Evolutionary conservation across 2,888 invertebrate genomes (phyloP).

Genomic region (Sesia apiformis): DNA sequence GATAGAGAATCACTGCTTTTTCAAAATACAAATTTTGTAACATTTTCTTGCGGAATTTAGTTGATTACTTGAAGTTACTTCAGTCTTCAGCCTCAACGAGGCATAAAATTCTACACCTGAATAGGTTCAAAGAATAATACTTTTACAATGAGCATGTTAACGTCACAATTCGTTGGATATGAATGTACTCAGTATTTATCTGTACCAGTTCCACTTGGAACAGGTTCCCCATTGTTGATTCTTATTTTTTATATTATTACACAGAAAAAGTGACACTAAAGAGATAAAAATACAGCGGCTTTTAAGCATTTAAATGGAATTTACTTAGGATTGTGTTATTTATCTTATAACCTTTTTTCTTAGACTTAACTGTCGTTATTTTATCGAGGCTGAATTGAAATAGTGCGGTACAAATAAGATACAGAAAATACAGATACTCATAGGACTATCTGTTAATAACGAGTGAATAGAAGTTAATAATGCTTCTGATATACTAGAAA

Average conservation of each 20-base stretch:
- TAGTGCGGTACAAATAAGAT: too few species aligned
- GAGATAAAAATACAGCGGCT: slow-evolving; percentile 6
- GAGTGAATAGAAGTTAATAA: too few species aligned
- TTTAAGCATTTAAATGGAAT: not conserved
- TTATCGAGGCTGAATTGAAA: slow-evolving; percentile 1
- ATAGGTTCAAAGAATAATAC: slow-evolving; percentile 1
- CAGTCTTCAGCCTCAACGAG: not conserved
- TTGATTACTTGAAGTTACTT: too few species aligned
- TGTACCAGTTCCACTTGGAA: not conserved
- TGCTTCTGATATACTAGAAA: too few species aligned
- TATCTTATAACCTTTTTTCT: slow-evolving; percentile 1
- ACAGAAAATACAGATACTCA: too few species aligned
- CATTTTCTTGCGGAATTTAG: too few species aligned
- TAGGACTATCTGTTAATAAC: too few species aligned
- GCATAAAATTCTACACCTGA: slow-evolving; percentile 1
- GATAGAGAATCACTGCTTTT: too few species aligned
- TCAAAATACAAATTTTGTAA: too few species aligned
- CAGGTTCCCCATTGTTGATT: slow-evolving; percentile 2
- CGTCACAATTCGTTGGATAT: slow-evolving; percentile 8
- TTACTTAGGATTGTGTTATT: slow-evolving; percentile 6
- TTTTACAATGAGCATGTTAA: slow-evolving; percentile 4
- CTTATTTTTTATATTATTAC: slow-evolving; percentile 8
- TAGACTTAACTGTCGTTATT: slow-evolving; percentile 1
- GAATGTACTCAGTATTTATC: not conserved
- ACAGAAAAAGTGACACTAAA: slow-evolving; percentile 9